Percentiles rank a stretch among this genome's conserved stretches.
phyloP scores from a whole-genome alignment of 2,113 vertebrate species.

The Triplophysa tibetana region DNA sequence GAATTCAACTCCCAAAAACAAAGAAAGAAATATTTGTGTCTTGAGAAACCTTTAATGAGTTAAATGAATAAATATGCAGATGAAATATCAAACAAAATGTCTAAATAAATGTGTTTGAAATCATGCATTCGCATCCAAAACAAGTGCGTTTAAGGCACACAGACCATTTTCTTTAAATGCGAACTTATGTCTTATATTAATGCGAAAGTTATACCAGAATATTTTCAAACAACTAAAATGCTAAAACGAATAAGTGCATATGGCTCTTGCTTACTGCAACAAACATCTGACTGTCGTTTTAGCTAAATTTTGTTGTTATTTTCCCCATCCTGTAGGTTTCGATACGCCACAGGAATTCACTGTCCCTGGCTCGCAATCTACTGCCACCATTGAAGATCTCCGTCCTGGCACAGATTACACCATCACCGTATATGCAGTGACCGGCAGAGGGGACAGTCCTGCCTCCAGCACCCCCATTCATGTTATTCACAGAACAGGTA shows the following conservation, averaged over 20 bases:
- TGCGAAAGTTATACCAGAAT: too few relatives aligned
- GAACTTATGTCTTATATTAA: too few relatives aligned
- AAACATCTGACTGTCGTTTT: background rate
- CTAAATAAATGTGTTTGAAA: too few relatives aligned
- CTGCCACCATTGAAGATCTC: conserved; percentile 82
- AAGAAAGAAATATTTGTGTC: background rate
- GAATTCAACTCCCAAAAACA: background rate
- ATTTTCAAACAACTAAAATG: background rate
- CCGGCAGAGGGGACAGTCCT: conserved; percentile 94
- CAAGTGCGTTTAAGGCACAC: too few relatives aligned
- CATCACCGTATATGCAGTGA: conserved; percentile 90
- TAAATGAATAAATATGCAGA: too few relatives aligned
- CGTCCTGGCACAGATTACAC: conserved; percentile 89
- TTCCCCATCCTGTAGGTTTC: conserved; percentile 74
- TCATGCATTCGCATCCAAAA: too few relatives aligned
- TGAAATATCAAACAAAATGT: too few relatives aligned
- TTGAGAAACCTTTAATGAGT: too few relatives aligned
- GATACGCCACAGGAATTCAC: conserved; percentile 88
- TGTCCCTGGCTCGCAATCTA: conserved; percentile 84
- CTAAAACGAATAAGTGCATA: background rate
- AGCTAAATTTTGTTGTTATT: background rate
- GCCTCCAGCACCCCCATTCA: conserved; percentile 92
- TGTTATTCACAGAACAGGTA: conserved; percentile 88
- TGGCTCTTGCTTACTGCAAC: background rate
- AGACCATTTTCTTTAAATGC: too few relatives aligned